Conservation (phyloP, 1,140 invertebrate genomes). For the Drosophila saltans region DNA sequence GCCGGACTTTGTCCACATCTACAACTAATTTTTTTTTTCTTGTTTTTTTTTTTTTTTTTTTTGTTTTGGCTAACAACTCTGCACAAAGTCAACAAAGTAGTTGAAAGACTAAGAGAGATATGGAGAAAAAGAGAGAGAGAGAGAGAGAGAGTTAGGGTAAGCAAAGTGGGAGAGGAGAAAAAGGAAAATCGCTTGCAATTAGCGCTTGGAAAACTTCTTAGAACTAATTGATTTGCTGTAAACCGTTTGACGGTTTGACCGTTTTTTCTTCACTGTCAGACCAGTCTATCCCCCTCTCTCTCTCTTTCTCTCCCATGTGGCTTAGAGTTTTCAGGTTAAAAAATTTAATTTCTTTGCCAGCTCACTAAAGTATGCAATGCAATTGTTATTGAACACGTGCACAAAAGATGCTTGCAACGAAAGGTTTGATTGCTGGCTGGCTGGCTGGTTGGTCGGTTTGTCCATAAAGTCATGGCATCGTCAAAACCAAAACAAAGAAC, state of each 20-base stretch:
- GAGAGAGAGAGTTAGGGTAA: neutral
- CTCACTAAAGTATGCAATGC: constrained; percentile 75
- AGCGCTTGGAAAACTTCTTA: constrained; percentile 75
- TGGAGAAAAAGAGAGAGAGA: constrained; percentile 11
- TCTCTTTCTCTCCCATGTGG: neutral
- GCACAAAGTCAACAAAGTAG: constrained; percentile 71
- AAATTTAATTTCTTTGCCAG: constrained; percentile 58
- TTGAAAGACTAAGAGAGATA: constrained; percentile 33
- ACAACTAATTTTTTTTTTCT: constrained; percentile 74
- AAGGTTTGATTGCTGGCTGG: neutral
- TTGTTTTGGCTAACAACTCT: constrained; percentile 61
- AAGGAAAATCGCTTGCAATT: constrained; percentile 66
- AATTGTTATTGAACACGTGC: constrained; percentile 79
- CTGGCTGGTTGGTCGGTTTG: neutral
- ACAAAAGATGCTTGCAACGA: constrained; percentile 9
- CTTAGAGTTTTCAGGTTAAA: constrained; percentile 43
- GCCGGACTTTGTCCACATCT: constrained; percentile 60
- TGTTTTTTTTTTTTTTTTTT: constrained; percentile 38
- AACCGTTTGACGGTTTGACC: constrained; percentile 70
- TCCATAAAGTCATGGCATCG: constrained; percentile 52
- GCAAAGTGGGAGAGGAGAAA: neutral
- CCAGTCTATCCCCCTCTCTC: too few relatives aligned
- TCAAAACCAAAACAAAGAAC: constrained; percentile 75
- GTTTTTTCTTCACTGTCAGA: constrained; percentile 27
- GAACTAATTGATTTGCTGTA: constrained; percentile 78